Conservation (phyloP, 2,113 vertebrate genomes). For the Oenanthe oenanthe region DNA sequence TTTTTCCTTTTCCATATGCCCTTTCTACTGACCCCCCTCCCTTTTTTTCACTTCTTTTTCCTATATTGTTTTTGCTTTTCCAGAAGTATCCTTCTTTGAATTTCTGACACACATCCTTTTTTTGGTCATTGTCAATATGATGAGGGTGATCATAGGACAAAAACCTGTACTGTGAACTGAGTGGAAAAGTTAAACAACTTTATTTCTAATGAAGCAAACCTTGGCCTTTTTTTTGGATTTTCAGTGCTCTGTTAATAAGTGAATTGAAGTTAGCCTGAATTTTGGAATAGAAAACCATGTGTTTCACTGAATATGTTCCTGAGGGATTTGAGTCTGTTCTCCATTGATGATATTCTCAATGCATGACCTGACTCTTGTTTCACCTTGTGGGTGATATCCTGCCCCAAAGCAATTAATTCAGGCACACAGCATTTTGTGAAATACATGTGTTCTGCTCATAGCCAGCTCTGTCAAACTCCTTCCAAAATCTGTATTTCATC, state of each 20-base stretch:
- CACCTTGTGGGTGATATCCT: neutral
- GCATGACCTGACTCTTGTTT: neutral
- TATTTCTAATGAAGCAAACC: neutral
- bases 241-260: neutral
- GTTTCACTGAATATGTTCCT: neutral
- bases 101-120: neutral
- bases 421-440: neutral
- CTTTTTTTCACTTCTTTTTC: neutral
- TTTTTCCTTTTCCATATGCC: neutral
- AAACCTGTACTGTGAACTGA: neutral
- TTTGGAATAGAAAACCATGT: neutral
- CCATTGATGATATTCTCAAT: neutral
- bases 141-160: neutral
- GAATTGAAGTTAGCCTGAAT: neutral
- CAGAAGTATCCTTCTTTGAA: neutral
- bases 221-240: neutral
- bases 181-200: neutral
- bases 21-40: fast-evolving
- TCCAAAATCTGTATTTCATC: neutral
- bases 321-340: neutral
- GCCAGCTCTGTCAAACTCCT: neutral
- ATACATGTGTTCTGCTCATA: neutral
- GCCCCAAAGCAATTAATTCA: slow-evolving; percentile 2
- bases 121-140: neutral
- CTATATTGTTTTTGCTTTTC: neutral